phyloP scores from a whole-genome alignment of 1,140 invertebrate genomes.

The Papilio polyxenes region DNA sequence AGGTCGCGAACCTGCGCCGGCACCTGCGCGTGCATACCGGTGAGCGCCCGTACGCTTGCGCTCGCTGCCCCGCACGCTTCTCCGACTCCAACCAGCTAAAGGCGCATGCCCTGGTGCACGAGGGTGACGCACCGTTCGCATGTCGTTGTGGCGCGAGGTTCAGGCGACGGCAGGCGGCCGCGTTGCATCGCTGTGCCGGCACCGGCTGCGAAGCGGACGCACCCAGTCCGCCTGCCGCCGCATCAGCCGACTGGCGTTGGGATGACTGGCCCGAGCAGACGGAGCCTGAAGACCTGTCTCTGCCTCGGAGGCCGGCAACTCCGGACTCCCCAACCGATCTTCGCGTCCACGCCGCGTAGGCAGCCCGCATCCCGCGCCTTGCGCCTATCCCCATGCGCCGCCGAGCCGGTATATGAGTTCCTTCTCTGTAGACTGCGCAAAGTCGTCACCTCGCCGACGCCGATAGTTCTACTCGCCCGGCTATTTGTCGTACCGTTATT shows the following conservation, averaged over 20 bases:
- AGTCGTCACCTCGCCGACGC: constrained; percentile 40
- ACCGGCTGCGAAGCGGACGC: constrained; percentile 62
- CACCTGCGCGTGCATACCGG: constrained; percentile 97
- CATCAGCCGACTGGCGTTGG: constrained; percentile 74
- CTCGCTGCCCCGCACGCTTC: constrained; percentile 93
- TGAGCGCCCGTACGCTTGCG: constrained; percentile 95
- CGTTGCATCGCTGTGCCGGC: constrained; percentile 90
- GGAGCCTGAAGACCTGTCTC: constrained; percentile 90
- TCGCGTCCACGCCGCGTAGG: constrained; percentile 75
- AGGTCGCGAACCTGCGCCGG: constrained; percentile 95
- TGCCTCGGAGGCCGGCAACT: constrained; percentile 72
- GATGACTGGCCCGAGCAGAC: constrained; percentile 88
- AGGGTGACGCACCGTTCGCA: constrained; percentile 93
- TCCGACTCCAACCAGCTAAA: constrained; percentile 97
- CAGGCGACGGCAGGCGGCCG: constrained; percentile 90
- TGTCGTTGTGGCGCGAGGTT: constrained; percentile 91
- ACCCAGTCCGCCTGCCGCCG: constrained; percentile 63
- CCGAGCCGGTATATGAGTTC: constrained; percentile 81
- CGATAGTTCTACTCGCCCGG: constrained; percentile 44
- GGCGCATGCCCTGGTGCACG: constrained; percentile 93
- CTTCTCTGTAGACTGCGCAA: constrained; percentile 76
- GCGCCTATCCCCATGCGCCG: constrained; percentile 68
- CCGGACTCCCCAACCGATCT: constrained; percentile 75
- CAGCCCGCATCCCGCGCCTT: constrained; percentile 54
- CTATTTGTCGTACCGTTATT: constrained; percentile 39